Base-by-base conservation (phyloP, 2,113 vertebrate genomes). In the Geococcyx californianus region DNA sequence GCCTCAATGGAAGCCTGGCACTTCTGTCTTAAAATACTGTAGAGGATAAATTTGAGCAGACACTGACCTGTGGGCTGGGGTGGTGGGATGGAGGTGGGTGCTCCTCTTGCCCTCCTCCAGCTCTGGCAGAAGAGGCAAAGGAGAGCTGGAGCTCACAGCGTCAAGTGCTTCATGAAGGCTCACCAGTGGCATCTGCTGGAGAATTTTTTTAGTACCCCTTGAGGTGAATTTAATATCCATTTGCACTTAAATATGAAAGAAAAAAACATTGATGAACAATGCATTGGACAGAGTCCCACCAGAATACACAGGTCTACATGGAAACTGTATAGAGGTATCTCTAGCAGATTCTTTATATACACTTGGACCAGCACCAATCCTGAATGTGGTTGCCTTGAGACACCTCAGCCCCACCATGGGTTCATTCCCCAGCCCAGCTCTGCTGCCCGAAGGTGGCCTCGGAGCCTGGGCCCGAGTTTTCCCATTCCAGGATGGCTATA, bases 231-330 rank as follows among this genome's bases (percentile, higher is more conserved):
- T 34, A 83, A 51, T 21, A 51, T 24, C 34, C 2, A 0, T n/a
- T 72, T 40, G 21, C 2, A 2, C 49, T 74, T 79, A 49, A 56
- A 52, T 60, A 38, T 20, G n/a, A 40, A 77, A 10, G 70, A 42
- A 28, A 56, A 56, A 24, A 56, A 56, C n/a, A 2, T 2, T 34
- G n/a, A 70, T 54, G n/a, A 70, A 10, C 51, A 42, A 15, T 44
- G 31, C n/a, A 6, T 16, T 60, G 31, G 20, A 10, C 6, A 3
- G 62, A 21, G 38, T 91, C 31, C 19, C 16, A 21, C 47, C 29
- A 6, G 36, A 84, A 6, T 21, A 68, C 3, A 4, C 0, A 0
- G 34, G 36, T 84, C 25, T 36, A 23, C 6, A 1, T 11, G 34
- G 31, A 63, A 47, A 51, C 44, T 80, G 67, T 47, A 76, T 62